These are phyloP conservation scores for Apostichopus californicus DNA, from an alignment of 35 echinoderm and acorn worm genomes.

Conservation along the genomic window DNA sequence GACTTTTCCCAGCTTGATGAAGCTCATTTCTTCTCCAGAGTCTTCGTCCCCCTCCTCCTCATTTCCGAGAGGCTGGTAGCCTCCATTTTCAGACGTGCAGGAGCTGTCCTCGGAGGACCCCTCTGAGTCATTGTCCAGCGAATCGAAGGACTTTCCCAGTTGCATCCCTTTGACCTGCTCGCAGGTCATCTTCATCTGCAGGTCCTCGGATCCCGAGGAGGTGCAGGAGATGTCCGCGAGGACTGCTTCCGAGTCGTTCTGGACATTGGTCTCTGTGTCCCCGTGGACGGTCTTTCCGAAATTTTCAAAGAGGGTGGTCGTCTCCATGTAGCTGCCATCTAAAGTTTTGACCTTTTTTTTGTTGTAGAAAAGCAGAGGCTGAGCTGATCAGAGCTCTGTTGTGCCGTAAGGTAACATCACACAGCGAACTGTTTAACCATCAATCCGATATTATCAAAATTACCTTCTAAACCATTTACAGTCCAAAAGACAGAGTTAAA, in stretches of 20 bases:
- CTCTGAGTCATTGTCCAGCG: conserved; percentile 42
- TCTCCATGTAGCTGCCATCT: conserved; percentile 23
- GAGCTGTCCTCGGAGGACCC: conserved; percentile 30
- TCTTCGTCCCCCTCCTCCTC: conserved; percentile 5
- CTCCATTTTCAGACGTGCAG: conserved; percentile 39
- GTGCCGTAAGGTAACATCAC: too few relatives aligned
- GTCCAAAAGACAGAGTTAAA: too few relatives aligned
- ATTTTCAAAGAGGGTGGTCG: background rate
- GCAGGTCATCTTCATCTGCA: background rate
- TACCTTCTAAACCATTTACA: too few relatives aligned
- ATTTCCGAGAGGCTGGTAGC: conserved; percentile 29
- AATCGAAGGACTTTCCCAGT: conserved; percentile 51
- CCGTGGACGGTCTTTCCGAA: background rate
- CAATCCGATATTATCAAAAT: too few relatives aligned
- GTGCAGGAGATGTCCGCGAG: conserved; percentile 62
- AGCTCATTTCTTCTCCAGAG: conserved; percentile 9
- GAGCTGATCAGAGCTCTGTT: background rate
- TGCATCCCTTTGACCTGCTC: conserved; percentile 38
- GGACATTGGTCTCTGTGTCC: background rate
- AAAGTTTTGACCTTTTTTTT: background rate
- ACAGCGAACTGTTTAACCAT: too few relatives aligned
- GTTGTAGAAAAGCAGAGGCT: background rate
- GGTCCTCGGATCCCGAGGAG: conserved; percentile 54
- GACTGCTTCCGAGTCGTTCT: conserved; percentile 61
- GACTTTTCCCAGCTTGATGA: conserved; percentile 74